Conservation (phyloP, 1,140 invertebrate genomes). For the Drosophila subpulchrella region DNA sequence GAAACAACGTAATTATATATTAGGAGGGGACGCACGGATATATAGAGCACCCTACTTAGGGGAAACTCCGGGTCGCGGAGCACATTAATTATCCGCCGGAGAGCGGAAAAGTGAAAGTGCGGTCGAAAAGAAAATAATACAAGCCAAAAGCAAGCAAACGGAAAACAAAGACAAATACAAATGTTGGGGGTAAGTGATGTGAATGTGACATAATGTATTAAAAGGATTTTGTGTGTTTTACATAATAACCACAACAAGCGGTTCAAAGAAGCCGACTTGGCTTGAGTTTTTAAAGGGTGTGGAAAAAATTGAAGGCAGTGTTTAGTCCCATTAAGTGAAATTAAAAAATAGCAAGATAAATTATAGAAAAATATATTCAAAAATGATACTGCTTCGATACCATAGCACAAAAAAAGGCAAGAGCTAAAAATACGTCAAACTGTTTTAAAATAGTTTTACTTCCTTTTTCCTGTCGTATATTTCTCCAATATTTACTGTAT, state of each 20-base stretch:
- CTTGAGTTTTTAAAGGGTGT: not conserved
- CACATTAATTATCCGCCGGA: slow-evolving; percentile 74
- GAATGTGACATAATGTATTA: slow-evolving; percentile 63
- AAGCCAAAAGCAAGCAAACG: slow-evolving; percentile 18
- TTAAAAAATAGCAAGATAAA: not conserved
- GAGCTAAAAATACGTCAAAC: too few species aligned
- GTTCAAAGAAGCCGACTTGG: slow-evolving; percentile 23
- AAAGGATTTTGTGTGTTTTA: slow-evolving; percentile 67
- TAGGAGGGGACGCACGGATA: slow-evolving; percentile 52
- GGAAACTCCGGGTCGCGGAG: slow-evolving; percentile 38
- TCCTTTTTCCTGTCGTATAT: not conserved
- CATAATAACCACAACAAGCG: slow-evolving; percentile 38
- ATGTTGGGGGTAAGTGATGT: slow-evolving; percentile 50
- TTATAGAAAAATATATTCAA: not conserved
- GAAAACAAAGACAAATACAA: slow-evolving; percentile 61
- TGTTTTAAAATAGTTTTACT: too few species aligned
- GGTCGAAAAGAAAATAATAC: slow-evolving; percentile 35
- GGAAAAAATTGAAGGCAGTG: not conserved
- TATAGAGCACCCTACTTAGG: slow-evolving; percentile 69
- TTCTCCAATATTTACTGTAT: not conserved
- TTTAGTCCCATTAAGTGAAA: not conserved
- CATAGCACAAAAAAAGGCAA: not conserved
- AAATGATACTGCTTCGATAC: not conserved
- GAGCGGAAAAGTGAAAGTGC: slow-evolving; percentile 37
- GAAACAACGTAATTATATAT: slow-evolving; percentile 79